phyloP scores from a whole-genome alignment of 2,888 invertebrate species.

The Automeris io region DNA sequence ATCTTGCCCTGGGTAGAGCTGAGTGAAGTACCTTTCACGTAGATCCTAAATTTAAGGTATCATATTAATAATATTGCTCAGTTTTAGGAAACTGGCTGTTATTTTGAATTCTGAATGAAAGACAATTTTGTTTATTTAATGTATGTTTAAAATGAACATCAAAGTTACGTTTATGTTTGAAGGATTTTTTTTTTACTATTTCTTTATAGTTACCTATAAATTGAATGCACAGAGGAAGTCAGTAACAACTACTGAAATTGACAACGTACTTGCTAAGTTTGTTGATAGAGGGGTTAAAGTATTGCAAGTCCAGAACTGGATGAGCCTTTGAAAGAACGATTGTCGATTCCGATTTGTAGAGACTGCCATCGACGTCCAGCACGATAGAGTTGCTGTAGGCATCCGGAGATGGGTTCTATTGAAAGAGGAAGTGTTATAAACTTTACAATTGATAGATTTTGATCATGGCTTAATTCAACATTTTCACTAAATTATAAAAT shows the following conservation, averaged over 20 bases:
- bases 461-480: no score
- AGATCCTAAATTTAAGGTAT: no score
- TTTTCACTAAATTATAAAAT: not conserved
- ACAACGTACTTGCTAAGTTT: conserved; percentile 46
- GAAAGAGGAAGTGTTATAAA: not conserved
- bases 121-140: conserved; percentile 3
- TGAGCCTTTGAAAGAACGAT: conserved; percentile 71
- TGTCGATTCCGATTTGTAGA: conserved; percentile 74
- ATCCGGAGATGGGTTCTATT: conserved; percentile 54
- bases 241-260: no score
- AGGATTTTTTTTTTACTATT: no score
- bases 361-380: conserved; percentile 75
- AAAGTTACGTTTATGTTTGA: no score
- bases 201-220: no score
- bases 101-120: not conserved
- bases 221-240: no score
- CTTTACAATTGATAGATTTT: not conserved
- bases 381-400: conserved; percentile 47
- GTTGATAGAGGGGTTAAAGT: conserved; percentile 65
- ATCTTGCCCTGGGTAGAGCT: conserved; percentile 78
- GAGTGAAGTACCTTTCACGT: conserved; percentile 51
- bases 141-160: no score
- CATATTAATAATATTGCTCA: no score
- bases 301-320: conserved; percentile 75
- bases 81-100: no score